These are phyloP conservation scores for Aplocera efformata DNA, from an alignment of 2,888 invertebrate genomes.

Conservation along the genomic window DNA sequence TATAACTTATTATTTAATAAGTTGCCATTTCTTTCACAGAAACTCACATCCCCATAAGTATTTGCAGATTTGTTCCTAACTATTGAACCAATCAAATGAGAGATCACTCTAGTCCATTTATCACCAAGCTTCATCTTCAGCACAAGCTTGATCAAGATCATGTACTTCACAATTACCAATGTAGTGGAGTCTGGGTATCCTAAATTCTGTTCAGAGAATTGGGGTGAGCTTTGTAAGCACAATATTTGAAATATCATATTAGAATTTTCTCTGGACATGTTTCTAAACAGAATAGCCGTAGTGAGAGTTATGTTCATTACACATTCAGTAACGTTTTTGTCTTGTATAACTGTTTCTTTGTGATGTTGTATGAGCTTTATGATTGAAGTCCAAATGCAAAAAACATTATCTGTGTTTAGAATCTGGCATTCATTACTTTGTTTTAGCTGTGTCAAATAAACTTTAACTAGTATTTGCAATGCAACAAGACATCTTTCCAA, in stretches of 20 bases:
- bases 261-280: slow-evolving; percentile 36
- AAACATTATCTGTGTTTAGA: slow-evolving; percentile 31
- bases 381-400: slow-evolving; percentile 40
- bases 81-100: slow-evolving; percentile 36
- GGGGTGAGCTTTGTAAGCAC: slow-evolving; percentile 42
- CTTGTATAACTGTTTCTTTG: slow-evolving; percentile 35
- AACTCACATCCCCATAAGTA: slow-evolving; percentile 40
- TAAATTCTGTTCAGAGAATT: slow-evolving; percentile 38
- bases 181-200: slow-evolving; percentile 37
- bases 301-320: slow-evolving; percentile 46
- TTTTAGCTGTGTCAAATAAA: slow-evolving; percentile 32
- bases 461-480: slow-evolving; percentile 48
- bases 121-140: slow-evolving; percentile 40
- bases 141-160: slow-evolving; percentile 41
- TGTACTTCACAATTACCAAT: slow-evolving; percentile 45
- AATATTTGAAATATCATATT: slow-evolving; percentile 43
- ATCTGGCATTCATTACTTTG: slow-evolving; percentile 17
- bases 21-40: no score
- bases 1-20: no score
- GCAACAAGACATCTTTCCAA: slow-evolving; percentile 48
- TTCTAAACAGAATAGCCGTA: slow-evolving; percentile 37
- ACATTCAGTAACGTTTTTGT: slow-evolving; percentile 31
- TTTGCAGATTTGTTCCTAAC: slow-evolving; percentile 40
- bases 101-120: slow-evolving; percentile 41
- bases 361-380: slow-evolving; percentile 41